Evolutionary conservation across 2,113 vertebrate species (phyloP), one percentile per base, ranked within the genome.

Genomic region (Cygnus buccinator): DNA sequence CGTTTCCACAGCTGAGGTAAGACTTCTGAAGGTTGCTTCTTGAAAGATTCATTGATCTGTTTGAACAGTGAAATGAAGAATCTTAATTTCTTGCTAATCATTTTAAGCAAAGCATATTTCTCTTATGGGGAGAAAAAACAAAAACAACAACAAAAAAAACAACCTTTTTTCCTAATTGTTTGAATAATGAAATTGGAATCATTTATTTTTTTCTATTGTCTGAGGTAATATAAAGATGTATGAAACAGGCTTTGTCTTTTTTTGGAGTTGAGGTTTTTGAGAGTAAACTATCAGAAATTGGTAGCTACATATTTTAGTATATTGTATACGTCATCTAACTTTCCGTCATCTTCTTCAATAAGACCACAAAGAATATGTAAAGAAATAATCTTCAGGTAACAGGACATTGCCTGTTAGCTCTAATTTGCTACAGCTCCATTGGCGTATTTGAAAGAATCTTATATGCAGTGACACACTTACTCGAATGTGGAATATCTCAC

Each of bases 1-100:
- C 89, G 98, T 99, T 92, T 99, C 99, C 37, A 99, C 98, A 9
- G 98, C 98, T 52, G 99, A 99, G 99, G 99, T 99, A 97, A 97
- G 97, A 76, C 26, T 71, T 41, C 50, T 17, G 29, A 59, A 65
- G 13, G 55, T 59, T 73, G 16, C 10, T 71, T 79, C 62, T 71
- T 71, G 37, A 70, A 68, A 52, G 26, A 23, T 80, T 75, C 22
- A 9, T 19, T 44, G 3, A 9, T 43, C 8, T 89, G 3, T 91
- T 80, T 83, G 28, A 80, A 73, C 31, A 62, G 11, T 37, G 46
- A 88, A 95, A 33, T 61, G 55, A 86, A 41, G 16, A 62, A 50
- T 83, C 46, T 35, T 92, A 9, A 1, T 26, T 84, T 74, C 52
- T 93, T 73, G 28, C 20, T 73, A 19, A 50, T 86, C 20, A 14